Base-by-base conservation (phyloP, 2,797 vertebrate species). In the Melanogrammus aeglefinus region DNA sequence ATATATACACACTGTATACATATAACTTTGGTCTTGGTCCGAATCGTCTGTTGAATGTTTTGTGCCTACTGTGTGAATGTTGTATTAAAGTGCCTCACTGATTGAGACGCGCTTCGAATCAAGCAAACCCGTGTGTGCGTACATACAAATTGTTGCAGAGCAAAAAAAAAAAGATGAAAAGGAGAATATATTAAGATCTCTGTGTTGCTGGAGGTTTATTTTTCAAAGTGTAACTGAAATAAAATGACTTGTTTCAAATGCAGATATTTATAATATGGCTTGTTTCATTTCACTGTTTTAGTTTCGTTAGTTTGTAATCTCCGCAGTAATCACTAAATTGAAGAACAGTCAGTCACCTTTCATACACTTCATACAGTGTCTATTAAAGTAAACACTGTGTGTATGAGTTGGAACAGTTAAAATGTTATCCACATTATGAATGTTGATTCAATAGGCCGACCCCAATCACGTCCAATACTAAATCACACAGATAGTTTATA, bases 151-250 rank as follows among this genome's bases (percentile, higher is more conserved):
- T 66, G 57, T 66, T 66, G 57, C 57, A 0, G 57, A 66, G 57
- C 57, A 66, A 24, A 66, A 24, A 66, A 57, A 63, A 63, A 16
- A n/a, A 51, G 14, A 57, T 57, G 51, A 57, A 57, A 57, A 66
- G 57, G 57, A 72, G 70, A 35, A 33, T 72, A 86, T 88, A 86
- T 80, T 83, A 77, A 24, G 85, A 86, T 85, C 72, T 76, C 72
- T 86, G 77, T 89, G 82, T 90, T 92, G 86, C 88, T 91, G 86
- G 86, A 89, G 81, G 84, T 89, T 86, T 86, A 83, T 91, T 92
- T 66, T 92, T 91, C 77, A 89, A 93, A 89, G 78, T 87, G 87
- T 90, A 88, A 91, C 83, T 93, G 88, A 91, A 95, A 95, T 95
- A 94, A 95, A 95, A 90, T 88, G 1, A 90, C 80, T 85, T 85